A percentile compares a stretch with the other conserved stretches of the same genome.
Evolutionary conservation across 2,113 vertebrate genomes (phyloP).

Genomic region (Colistium nudipinnis): DNA sequence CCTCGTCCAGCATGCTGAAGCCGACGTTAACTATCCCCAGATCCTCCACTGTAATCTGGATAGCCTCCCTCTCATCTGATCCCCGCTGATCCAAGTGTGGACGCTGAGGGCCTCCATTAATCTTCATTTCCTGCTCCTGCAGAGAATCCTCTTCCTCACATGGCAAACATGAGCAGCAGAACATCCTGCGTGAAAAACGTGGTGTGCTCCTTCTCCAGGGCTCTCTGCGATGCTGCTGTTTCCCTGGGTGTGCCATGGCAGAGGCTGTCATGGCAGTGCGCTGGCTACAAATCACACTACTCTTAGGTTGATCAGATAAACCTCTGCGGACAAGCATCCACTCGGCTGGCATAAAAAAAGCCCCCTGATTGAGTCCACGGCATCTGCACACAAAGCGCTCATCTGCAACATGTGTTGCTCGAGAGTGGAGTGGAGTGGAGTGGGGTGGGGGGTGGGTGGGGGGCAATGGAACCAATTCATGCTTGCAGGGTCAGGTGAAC

Average conservation of each 20-base stretch:
- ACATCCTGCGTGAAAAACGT: constrained; percentile 30
- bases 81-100: constrained; percentile 28
- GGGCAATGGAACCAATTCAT: constrained; percentile 43
- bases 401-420: constrained; percentile 66
- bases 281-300: constrained; percentile 4
- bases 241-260: constrained; percentile 40
- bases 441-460: no score
- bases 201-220: constrained; percentile 21
- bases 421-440: constrained; percentile 51
- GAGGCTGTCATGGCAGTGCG: no score
- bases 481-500: constrained; percentile 68
- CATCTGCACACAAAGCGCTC: constrained; percentile 35
- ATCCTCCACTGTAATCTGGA: constrained; percentile 75
- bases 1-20: constrained; percentile 68
- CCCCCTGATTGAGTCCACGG: constrained; percentile 32
- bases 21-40: constrained; percentile 73
- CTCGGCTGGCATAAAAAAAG: constrained; percentile 22
- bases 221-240: constrained; percentile 4
- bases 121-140: constrained; percentile 45
- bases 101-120: constrained; percentile 32
- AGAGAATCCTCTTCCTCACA: constrained; percentile 35
- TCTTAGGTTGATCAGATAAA: constrained; percentile 22
- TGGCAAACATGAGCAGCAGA: constrained; percentile 71
- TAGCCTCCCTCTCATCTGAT: constrained; percentile 53
- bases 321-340: constrained; percentile 7